phyloP scores from a whole-genome alignment of 2,888 invertebrate species.

The Aphidoletes aphidimyza region DNA sequence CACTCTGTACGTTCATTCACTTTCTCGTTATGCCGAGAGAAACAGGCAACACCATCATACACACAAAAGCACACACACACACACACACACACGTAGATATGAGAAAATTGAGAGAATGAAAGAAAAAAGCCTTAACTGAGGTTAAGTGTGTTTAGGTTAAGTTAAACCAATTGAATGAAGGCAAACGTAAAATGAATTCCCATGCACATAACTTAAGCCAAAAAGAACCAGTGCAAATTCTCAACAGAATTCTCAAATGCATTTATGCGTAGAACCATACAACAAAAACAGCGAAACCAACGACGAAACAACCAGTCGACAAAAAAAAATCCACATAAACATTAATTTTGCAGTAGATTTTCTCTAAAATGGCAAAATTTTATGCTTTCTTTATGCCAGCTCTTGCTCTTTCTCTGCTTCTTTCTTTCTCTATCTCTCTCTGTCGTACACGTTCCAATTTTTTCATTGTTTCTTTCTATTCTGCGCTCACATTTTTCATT shows the following conservation, averaged over 20 bases:
- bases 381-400: neutral
- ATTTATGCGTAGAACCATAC: neutral
- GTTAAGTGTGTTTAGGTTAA: slow-evolving; percentile 49
- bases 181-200: neutral
- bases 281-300: neutral
- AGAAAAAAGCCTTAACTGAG: slow-evolving; percentile 31
- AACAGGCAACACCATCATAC: neutral
- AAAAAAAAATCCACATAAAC: slow-evolving; percentile 28
- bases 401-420: neutral
- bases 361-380: slow-evolving; percentile 39
- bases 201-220: slow-evolving; percentile 29
- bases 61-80: neutral
- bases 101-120: slow-evolving; percentile 13
- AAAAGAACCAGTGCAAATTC: slow-evolving; percentile 31
- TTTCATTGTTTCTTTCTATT: too few relatives aligned
- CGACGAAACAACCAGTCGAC: neutral
- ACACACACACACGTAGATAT: neutral
- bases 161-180: slow-evolving; percentile 40
- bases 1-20: too few relatives aligned
- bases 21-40: too few relatives aligned
- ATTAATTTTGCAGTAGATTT: slow-evolving; percentile 43
- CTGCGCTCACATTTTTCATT: too few relatives aligned
- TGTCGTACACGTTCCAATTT: too few relatives aligned
- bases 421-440: neutral
- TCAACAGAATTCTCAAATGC: slow-evolving; percentile 9